These are phyloP conservation scores for Ditylenchus dipsaci DNA, from an alignment of 1,140 invertebrate species.

Conservation along the genomic window DNA sequence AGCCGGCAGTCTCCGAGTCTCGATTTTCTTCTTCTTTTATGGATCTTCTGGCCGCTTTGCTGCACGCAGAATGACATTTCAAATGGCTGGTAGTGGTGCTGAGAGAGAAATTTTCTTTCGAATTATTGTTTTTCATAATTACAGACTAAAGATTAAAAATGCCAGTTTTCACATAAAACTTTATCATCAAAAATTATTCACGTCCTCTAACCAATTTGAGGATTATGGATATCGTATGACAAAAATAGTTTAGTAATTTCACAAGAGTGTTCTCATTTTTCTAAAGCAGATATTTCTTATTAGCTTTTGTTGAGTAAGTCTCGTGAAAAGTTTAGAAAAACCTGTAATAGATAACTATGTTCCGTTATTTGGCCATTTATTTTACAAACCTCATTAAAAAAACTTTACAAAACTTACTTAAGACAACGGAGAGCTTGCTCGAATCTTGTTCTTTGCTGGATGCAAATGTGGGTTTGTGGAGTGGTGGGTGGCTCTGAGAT, in stretches of 20 bases:
- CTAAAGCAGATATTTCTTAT: no score
- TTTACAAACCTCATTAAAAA: no score
- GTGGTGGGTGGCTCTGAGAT: constrained; percentile 3
- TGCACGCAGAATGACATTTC: constrained; percentile 32
- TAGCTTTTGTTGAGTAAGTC: no score
- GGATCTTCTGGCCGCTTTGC: constrained; percentile 25
- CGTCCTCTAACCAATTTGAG: no score
- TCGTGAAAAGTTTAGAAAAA: no score
- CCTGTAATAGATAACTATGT: no score
- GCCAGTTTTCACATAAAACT: constrained; percentile 2
- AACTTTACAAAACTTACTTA: constrained; percentile 27
- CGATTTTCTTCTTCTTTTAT: constrained; percentile 10
- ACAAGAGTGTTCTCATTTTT: no score
- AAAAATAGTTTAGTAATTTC: no score
- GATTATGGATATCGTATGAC: no score
- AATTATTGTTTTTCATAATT: neutral
- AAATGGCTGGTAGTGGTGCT: constrained; percentile 25
- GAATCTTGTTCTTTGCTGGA: constrained; percentile 26
- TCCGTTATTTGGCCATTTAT: no score
- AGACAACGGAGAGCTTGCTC: constrained; percentile 29
- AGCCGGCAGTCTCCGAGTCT: constrained; percentile 20
- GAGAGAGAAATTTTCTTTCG: no score
- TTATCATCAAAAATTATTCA: no score
- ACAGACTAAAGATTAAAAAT: constrained; percentile 16
- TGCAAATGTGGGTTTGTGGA: constrained; percentile 34